phyloP scores from a whole-genome alignment of 2,113 vertebrate species.

The Mesembrinibis cayennensis region DNA sequence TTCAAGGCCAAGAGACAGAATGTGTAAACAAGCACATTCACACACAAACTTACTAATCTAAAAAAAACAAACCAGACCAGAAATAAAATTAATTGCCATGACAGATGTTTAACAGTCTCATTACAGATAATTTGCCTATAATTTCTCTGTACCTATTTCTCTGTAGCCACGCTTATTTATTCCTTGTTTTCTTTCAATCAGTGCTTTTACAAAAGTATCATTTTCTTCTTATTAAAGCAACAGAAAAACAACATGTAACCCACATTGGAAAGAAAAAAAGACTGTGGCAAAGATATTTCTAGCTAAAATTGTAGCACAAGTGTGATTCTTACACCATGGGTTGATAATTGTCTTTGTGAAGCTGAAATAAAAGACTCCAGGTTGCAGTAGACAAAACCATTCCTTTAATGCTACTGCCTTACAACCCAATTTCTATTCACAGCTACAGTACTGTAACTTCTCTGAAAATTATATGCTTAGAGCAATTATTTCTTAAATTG shows the following conservation, averaged over 20 bases:
- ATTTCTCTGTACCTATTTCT: not conserved
- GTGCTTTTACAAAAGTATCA: not conserved
- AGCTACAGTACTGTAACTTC: not conserved
- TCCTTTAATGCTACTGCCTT: not conserved
- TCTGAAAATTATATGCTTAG: not conserved
- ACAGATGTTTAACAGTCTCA: not conserved
- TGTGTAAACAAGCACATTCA: not conserved
- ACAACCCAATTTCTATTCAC: not conserved
- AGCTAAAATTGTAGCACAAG: not conserved
- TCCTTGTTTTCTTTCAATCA: not conserved
- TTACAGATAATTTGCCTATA: not conserved
- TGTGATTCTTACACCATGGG: not conserved
- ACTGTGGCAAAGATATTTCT: not conserved
- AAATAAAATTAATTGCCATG: not conserved
- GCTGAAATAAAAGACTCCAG: not conserved
- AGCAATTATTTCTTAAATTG: not conserved
- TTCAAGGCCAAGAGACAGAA: not conserved
- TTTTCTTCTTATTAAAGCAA: not conserved
- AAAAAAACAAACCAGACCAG: not conserved
- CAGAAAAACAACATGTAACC: not conserved
- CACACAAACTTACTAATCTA: not conserved
- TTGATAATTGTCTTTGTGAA: not conserved
- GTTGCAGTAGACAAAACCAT: not conserved
- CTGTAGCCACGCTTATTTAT: not conserved
- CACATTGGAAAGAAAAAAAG: not conserved